phyloP scores from a whole-genome alignment of 2,888 invertebrate species.

The Toxonevra muliebris region DNA sequence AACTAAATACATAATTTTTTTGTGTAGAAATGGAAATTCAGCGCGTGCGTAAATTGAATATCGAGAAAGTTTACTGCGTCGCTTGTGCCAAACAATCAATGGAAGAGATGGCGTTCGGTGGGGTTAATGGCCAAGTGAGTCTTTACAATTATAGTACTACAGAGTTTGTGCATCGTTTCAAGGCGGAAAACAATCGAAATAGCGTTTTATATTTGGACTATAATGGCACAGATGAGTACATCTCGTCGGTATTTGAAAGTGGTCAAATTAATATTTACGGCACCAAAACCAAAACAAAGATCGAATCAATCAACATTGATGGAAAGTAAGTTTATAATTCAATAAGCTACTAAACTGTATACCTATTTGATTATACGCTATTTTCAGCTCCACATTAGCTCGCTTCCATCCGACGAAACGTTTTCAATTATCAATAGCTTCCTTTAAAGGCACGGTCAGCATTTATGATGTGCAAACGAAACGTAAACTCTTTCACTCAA shows the following conservation, averaged over 20 bases:
- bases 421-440: slow-evolving; percentile 58
- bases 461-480: slow-evolving; percentile 60
- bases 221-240: slow-evolving; percentile 61
- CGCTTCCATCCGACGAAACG: slow-evolving; percentile 63
- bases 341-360: neutral
- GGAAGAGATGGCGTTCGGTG: slow-evolving; percentile 60
- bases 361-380: neutral
- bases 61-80: slow-evolving; percentile 59
- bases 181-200: slow-evolving; percentile 52
- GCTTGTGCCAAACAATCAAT: slow-evolving; percentile 57
- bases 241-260: slow-evolving; percentile 60
- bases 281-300: slow-evolving; percentile 58
- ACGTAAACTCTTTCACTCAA: slow-evolving; percentile 51
- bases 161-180: slow-evolving; percentile 55
- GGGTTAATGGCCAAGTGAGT: slow-evolving; percentile 58
- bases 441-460: slow-evolving; percentile 58
- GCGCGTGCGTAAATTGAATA: slow-evolving; percentile 57
- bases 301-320: slow-evolving; percentile 57
- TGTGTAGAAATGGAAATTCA: slow-evolving; percentile 49
- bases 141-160: slow-evolving; percentile 56
- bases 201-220: slow-evolving; percentile 61
- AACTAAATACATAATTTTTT: no score
- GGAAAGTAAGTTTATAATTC: slow-evolving; percentile 49
- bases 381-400: slow-evolving; percentile 56
- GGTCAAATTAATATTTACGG: slow-evolving; percentile 60